Evolutionary conservation across 2,113 vertebrate species (phyloP).

Genomic region (Synchiropus splendidus): DNA sequence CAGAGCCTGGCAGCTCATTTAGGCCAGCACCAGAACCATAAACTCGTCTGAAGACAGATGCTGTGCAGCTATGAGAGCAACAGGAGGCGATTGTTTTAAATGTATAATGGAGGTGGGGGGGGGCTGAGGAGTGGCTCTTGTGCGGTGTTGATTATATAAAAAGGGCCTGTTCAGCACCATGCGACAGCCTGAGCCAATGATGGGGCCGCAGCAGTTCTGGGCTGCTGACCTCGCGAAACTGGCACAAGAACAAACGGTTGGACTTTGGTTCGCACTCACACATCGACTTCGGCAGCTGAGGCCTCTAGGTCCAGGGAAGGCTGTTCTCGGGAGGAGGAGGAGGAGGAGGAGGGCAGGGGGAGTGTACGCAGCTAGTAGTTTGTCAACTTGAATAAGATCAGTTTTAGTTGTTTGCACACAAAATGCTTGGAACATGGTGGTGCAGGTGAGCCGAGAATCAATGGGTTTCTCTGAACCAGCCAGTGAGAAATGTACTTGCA

Average conservation of each 20-base stretch:
- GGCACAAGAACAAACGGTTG: conserved; percentile 58
- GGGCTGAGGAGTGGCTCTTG: conserved; percentile 36
- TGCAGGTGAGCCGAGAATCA: too few species aligned
- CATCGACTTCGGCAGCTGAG: conserved; percentile 43
- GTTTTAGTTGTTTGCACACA: too few species aligned
- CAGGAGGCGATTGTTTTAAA: too few species aligned
- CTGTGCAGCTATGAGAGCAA: too few species aligned
- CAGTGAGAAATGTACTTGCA: too few species aligned
- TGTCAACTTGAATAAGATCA: not conserved
- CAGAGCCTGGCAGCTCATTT: conserved; percentile 19
- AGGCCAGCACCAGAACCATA: too few species aligned
- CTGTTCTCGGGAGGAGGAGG: conserved; percentile 5
- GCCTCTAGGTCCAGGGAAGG: conserved; percentile 30
- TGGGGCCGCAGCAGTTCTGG: conserved; percentile 53
- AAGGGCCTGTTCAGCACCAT: conserved; percentile 68
- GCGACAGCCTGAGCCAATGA: conserved; percentile 64
- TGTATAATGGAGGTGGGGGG: conserved; percentile 3
- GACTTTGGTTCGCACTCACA: conserved; percentile 47
- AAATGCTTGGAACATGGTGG: too few species aligned
- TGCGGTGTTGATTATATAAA: conserved; percentile 60
- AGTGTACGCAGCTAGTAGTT: too few species aligned
- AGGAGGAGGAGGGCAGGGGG: not conserved
- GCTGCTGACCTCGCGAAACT: conserved; percentile 68
- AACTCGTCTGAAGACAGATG: too few species aligned
- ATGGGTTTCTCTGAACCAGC: too few species aligned